phyloP scores from a whole-genome alignment of 2,888 invertebrate genomes.

The Microctonus aethiopoides region DNA sequence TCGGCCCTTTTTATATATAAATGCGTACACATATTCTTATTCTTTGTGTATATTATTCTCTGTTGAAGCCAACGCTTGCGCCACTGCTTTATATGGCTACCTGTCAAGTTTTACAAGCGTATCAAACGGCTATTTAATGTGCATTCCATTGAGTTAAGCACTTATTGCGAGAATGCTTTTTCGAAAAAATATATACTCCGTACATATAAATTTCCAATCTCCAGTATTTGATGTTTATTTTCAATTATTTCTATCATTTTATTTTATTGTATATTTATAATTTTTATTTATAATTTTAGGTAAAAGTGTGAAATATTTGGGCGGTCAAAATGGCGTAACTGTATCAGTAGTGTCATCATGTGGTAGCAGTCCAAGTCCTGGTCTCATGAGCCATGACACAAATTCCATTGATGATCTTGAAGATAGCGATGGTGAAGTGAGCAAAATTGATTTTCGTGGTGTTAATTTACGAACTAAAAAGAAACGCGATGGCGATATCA shows the following conservation, averaged over 20 bases:
- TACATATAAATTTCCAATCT: background rate
- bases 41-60: background rate
- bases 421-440: constrained; percentile 84
- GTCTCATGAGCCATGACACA: constrained; percentile 45
- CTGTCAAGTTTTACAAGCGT: constrained; percentile 35
- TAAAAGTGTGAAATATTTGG: constrained; percentile 63
- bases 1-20: background rate
- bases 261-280: background rate
- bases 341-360: constrained; percentile 70
- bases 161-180: constrained; percentile 3
- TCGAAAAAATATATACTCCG: constrained; percentile 2
- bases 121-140: constrained; percentile 32
- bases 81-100: constrained; percentile 9
- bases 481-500: constrained; percentile 69
- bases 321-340: constrained; percentile 68
- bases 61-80: constrained; percentile 4
- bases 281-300: constrained; percentile 46
- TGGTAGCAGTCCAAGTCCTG: constrained; percentile 53
- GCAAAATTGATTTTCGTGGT: constrained; percentile 80
- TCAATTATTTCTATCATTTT: background rate
- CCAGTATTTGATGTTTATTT: background rate
- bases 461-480: constrained; percentile 77
- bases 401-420: constrained; percentile 64
- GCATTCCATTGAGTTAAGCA: constrained; percentile 21
- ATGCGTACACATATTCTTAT: constrained; percentile 2